phyloP scores from a whole-genome alignment of 53 echinoderm and acorn worm species.

The Apostichopus leukothele region DNA sequence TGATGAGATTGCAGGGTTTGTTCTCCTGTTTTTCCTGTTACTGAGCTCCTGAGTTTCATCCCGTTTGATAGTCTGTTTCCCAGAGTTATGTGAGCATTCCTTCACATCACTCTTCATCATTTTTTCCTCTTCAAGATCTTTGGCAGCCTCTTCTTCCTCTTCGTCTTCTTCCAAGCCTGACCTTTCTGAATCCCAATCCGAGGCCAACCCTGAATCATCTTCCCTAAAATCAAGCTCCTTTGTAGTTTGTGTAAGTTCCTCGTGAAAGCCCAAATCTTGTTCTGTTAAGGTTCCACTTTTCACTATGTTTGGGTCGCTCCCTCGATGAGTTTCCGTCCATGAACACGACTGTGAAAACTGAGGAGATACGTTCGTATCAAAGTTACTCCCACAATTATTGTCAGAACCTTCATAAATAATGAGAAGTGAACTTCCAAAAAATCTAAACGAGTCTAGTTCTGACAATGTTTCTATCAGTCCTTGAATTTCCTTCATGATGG shows the following conservation, averaged over 20 bases:
- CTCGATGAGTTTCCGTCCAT: neutral
- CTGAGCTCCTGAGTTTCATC: neutral
- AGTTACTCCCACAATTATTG: neutral
- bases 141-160: slow-evolving; percentile 6
- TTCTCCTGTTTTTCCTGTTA: neutral
- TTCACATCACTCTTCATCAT: neutral
- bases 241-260: neutral
- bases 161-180: neutral
- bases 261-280: neutral
- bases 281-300: slow-evolving; percentile 14
- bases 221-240: slow-evolving; percentile 23
- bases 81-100: neutral
- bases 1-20: neutral
- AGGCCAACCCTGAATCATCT: slow-evolving; percentile 4
- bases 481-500: slow-evolving; percentile 57
- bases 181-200: slow-evolving; percentile 8
- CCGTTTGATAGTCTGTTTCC: neutral
- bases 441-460: slow-evolving; percentile 52
- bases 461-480: slow-evolving; percentile 55
- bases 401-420: slow-evolving; percentile 75
- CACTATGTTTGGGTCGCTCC: neutral
- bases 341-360: neutral
- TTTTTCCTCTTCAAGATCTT: neutral
- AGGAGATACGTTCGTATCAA: neutral
- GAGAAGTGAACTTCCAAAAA: slow-evolving; percentile 81